Evolutionary conservation across 2,888 invertebrate species (phyloP).

Genomic region (Pinctada fucata): DNA sequence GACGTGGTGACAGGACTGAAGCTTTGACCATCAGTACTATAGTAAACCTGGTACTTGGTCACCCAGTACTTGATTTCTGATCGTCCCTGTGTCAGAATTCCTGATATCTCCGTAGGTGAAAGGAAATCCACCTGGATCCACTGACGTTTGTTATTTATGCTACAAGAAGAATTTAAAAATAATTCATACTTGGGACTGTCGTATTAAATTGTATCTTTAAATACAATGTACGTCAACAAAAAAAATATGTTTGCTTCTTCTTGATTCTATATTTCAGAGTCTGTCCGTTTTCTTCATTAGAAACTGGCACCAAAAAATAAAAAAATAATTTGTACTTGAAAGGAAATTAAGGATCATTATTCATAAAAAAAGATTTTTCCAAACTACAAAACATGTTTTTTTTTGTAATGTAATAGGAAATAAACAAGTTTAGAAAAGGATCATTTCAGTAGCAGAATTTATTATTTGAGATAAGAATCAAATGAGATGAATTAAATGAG

Average conservation of each 20-base stretch:
- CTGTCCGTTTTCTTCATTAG: background rate
- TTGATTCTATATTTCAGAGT: no score
- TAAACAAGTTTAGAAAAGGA: no score
- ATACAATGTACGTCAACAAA: background rate
- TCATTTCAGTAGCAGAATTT: no score
- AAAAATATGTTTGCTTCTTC: background rate
- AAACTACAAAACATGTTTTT: no score
- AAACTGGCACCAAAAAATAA: background rate
- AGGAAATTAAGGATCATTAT: no score
- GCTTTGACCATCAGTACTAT: constrained; percentile 58
- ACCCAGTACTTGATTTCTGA: constrained; percentile 55
- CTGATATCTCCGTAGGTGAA: constrained; percentile 52
- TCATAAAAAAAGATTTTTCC: no score
- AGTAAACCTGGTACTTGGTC: constrained; percentile 57
- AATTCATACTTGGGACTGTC: background rate
- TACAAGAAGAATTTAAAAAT: constrained; percentile 24
- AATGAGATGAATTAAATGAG: no score
- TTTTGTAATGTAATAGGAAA: no score
- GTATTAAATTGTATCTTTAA: background rate
- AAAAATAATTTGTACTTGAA: no score
- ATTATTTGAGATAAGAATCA: no score
- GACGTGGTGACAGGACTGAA: constrained; percentile 50
- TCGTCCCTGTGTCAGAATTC: constrained; percentile 56
- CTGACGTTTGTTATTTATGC: constrained; percentile 53
- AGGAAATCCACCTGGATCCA: constrained; percentile 60